Evolutionary conservation across 2,797 vertebrate species (phyloP).

Genomic region (Acanthurus tractus): DNA sequence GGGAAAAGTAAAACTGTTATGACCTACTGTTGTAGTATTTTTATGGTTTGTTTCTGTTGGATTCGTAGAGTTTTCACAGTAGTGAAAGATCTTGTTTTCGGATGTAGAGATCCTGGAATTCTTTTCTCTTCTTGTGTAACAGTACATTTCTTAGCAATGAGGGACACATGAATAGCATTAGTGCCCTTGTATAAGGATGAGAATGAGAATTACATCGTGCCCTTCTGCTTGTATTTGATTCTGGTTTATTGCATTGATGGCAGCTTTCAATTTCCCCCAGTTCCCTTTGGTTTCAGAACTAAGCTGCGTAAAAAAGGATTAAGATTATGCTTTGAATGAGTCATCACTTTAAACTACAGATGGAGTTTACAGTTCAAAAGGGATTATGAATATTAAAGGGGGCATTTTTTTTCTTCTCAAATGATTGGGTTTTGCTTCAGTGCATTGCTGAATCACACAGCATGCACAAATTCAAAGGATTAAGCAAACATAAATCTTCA

Average conservation of each 20-base stretch:
- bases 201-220: constrained; percentile 61
- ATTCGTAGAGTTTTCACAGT: constrained; percentile 26
- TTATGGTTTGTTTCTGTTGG: constrained; percentile 3
- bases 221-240: constrained; percentile 74
- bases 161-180: constrained; percentile 67
- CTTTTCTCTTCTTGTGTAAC: constrained; percentile 33
- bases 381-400: constrained; percentile 88
- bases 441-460: constrained; percentile 73
- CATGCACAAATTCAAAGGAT: constrained; percentile 80
- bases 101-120: constrained; percentile 6
- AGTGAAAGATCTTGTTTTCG: constrained; percentile 22
- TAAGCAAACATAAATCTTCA: constrained; percentile 79
- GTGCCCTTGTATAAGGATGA: constrained; percentile 69
- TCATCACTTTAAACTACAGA: constrained; percentile 88
- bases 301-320: constrained; percentile 84
- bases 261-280: constrained; percentile 78
- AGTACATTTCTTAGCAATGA: constrained; percentile 36
- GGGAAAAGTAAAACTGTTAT: constrained; percentile 21
- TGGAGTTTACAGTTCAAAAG: constrained; percentile 86
- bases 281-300: constrained; percentile 81
- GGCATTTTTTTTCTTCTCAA: constrained; percentile 71
- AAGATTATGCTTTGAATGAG: constrained; percentile 85
- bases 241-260: constrained; percentile 80
- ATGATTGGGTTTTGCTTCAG: constrained; percentile 81
- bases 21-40: constrained; percentile 14